Percentiles rank a stretch among this genome's conserved stretches.
Conservation (phyloP, 2,113 vertebrate genomes). For the Periophthalmodon schlosseri region DNA sequence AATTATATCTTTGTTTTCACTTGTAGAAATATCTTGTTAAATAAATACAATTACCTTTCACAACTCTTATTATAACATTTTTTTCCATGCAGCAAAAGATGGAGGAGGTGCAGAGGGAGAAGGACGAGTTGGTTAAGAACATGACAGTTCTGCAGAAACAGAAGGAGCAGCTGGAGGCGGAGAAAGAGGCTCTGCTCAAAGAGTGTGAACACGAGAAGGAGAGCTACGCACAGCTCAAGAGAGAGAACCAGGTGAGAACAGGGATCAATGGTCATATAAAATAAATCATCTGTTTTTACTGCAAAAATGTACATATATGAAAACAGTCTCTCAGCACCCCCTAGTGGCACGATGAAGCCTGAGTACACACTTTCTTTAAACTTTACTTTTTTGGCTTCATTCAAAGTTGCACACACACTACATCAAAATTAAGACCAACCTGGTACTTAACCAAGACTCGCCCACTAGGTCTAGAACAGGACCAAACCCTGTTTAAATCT, state of each 20-base stretch:
- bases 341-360: conserved; percentile 53
- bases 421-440: not conserved
- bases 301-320: conserved; percentile 17
- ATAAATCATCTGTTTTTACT: not conserved
- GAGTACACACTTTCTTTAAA: not conserved
- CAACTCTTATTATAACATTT: too few relatives aligned
- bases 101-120: conserved; percentile 92
- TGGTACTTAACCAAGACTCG: too few relatives aligned
- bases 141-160: conserved; percentile 86
- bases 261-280: not conserved
- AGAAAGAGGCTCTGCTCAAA: conserved; percentile 83
- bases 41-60: too few relatives aligned
- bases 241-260: conserved; percentile 86
- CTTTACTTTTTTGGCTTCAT: not conserved
- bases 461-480: too few relatives aligned
- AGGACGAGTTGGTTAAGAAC: conserved; percentile 87
- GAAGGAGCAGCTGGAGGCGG: conserved; percentile 82
- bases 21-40: too few relatives aligned
- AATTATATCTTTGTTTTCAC: too few relatives aligned
- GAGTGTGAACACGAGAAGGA: conserved; percentile 82
- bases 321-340: conserved; percentile 68
- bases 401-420: not conserved
- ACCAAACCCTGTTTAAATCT: too few relatives aligned
- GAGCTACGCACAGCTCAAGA: conserved; percentile 79
- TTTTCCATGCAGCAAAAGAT: conserved; percentile 85